Evolutionary conservation across 1,140 invertebrate species (phyloP).

Genomic region (Halesus radiatus): DNA sequence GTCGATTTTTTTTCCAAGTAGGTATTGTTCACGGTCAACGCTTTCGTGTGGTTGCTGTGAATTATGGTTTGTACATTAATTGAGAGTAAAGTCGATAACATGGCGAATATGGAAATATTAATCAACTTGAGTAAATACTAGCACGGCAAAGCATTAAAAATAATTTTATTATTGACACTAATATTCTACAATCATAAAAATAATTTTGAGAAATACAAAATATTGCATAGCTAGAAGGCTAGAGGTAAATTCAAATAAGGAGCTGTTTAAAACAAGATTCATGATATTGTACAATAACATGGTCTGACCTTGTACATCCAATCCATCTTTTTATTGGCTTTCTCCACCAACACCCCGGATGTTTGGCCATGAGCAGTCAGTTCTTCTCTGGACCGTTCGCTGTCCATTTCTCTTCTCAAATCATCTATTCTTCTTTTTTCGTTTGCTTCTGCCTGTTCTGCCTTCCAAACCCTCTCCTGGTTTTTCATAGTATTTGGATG

Average conservation of each 20-base stretch:
- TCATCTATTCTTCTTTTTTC: conserved; percentile 79
- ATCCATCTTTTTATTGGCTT: conserved; percentile 79
- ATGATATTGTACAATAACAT: too few species aligned
- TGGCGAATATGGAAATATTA: too few species aligned
- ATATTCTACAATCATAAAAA: too few species aligned
- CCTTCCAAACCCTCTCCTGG: conserved; percentile 84
- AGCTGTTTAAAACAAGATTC: not conserved
- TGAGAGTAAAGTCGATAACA: too few species aligned
- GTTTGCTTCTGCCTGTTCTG: conserved; percentile 79
- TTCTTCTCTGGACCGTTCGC: conserved; percentile 77
- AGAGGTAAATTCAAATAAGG: too few species aligned
- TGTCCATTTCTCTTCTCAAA: conserved; percentile 77
- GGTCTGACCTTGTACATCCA: conserved; percentile 90
- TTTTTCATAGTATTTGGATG: conserved; percentile 85
- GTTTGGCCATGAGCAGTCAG: conserved; percentile 75
- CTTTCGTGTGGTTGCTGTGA: conserved; percentile 77
- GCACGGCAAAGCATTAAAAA: not conserved
- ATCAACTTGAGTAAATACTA: too few species aligned
- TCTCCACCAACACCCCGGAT: conserved; percentile 70
- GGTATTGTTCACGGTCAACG: conserved; percentile 89
- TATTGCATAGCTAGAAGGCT: too few species aligned
- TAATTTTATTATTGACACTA: too few species aligned
- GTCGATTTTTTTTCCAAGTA: conserved; percentile 90
- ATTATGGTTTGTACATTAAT: too few species aligned
- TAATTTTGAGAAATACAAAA: too few species aligned